Evolutionary conservation across 2,797 vertebrate genomes (phyloP).

Genomic region (Eulemur rubriventer): DNA sequence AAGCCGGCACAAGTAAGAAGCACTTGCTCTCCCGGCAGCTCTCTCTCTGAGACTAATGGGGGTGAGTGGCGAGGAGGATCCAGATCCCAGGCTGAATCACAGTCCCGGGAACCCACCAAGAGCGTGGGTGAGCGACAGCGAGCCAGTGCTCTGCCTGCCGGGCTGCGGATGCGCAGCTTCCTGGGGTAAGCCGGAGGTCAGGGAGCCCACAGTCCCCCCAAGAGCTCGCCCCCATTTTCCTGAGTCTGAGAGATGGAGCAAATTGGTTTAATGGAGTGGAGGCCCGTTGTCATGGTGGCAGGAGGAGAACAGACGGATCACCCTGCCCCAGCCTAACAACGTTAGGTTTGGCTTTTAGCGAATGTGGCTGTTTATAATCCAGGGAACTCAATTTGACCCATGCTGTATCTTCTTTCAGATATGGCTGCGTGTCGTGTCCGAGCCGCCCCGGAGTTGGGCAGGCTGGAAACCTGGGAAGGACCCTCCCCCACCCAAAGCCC

Average conservation of each 20-base stretch:
- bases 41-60: not conserved
- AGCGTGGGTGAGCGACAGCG: not conserved
- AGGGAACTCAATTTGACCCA: not conserved
- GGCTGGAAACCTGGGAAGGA: not conserved
- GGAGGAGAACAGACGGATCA: not conserved
- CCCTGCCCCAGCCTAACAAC: not conserved
- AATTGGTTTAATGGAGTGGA: constrained; percentile 64
- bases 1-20: not conserved
- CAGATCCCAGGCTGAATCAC: not conserved
- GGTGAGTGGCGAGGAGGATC: not conserved
- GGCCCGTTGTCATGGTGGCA: constrained; percentile 27
- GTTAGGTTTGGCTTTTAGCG: constrained; percentile 7
- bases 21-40: not conserved
- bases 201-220: not conserved
- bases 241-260: not conserved
- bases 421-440: not conserved
- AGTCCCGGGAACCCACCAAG: not conserved
- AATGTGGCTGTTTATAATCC: not conserved
- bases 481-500: not conserved
- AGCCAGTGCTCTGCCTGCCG: not conserved
- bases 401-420: not conserved
- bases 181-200: constrained; percentile 11
- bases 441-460: accelerated
- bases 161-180: not conserved
- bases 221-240: not conserved